phyloP scores from a whole-genome alignment of 1,140 invertebrate species.

The Holotrichia oblita region DNA sequence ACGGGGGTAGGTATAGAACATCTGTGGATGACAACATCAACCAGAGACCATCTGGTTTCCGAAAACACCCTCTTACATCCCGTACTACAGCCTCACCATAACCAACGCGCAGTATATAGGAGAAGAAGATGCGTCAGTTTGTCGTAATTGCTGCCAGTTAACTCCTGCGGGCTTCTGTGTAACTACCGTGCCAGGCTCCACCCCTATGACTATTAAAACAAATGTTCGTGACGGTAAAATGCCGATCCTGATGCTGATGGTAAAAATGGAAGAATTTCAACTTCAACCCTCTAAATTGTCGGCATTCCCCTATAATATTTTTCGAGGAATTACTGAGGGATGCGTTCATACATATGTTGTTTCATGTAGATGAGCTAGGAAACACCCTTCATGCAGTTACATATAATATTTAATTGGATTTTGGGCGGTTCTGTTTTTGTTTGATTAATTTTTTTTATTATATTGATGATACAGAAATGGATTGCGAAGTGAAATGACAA shows the following conservation, averaged over 20 bases:
- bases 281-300: no score
- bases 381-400: no score
- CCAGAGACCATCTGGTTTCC: slow-evolving; percentile 6
- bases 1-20: slow-evolving; percentile 1
- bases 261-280: no score
- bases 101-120: background rate
- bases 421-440: no score
- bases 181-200: background rate
- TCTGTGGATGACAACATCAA: background rate
- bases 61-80: background rate
- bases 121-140: background rate
- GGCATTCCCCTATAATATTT: no score
- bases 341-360: no score
- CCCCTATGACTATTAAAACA: background rate
- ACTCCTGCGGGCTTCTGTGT: slow-evolving; percentile 14
- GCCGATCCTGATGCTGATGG: background rate
- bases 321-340: no score
- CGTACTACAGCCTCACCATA: background rate
- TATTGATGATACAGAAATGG: no score
- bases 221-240: background rate
- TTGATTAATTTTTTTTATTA: no score
- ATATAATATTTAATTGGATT: no score
- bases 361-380: no score
- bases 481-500: no score
- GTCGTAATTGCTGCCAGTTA: slow-evolving; percentile 6